Evolutionary conservation across 2,113 vertebrate genomes (phyloP).

Genomic region (Bostrychus sinensis): DNA sequence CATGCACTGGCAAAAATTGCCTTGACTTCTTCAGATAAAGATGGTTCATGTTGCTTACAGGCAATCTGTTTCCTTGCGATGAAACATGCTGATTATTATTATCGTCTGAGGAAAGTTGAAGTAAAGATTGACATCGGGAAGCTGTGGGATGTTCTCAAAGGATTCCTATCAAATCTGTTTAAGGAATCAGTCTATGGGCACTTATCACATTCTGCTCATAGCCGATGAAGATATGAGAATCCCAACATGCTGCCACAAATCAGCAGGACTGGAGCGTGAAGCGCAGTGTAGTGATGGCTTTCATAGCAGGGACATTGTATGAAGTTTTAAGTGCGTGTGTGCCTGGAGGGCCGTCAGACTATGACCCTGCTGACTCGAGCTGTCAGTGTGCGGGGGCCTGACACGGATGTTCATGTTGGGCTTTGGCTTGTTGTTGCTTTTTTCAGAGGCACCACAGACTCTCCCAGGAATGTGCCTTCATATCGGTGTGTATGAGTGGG

Average conservation of each 20-base stretch:
- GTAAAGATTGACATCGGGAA: constrained; percentile 34
- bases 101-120: constrained; percentile 18
- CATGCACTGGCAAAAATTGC: constrained; percentile 9
- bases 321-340: constrained; percentile 29
- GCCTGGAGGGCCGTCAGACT: constrained; percentile 15
- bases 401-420: constrained; percentile 20
- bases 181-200: constrained; percentile 38
- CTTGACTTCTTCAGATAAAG: constrained; percentile 10
- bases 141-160: constrained; percentile 33
- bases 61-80: constrained; percentile 28
- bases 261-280: neutral
- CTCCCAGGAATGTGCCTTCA: constrained; percentile 37
- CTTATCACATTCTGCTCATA: constrained; percentile 39
- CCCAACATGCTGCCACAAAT: constrained; percentile 17
- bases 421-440: constrained; percentile 37
- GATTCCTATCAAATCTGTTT: constrained; percentile 42
- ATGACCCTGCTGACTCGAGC: constrained; percentile 26
- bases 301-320: constrained; percentile 16
- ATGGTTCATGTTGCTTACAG: constrained; percentile 20
- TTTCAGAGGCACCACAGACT: constrained; percentile 3
- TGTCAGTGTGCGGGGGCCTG: constrained; percentile 25
- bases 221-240: constrained; percentile 26
- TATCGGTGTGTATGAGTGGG: neutral
- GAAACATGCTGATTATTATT: constrained; percentile 52
- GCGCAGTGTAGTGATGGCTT: neutral